Conservation (phyloP, 2,888 invertebrate species). For the Drosophila infuscata region DNA sequence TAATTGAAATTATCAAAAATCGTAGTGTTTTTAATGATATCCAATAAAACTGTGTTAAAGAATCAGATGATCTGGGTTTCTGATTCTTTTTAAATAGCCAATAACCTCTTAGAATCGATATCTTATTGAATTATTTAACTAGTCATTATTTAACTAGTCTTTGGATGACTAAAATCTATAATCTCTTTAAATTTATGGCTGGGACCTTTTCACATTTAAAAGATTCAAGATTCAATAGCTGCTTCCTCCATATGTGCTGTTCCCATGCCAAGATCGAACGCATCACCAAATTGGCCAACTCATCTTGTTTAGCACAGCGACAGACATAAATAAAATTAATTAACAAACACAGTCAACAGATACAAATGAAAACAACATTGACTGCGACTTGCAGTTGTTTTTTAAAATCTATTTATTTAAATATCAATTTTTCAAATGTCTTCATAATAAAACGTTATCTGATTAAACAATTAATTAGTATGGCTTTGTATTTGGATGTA, state of each 20-base stretch:
- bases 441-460: slow-evolving; percentile 74
- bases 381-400: slow-evolving; percentile 48
- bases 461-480: slow-evolving; percentile 76
- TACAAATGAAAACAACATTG: slow-evolving; percentile 15
- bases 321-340: slow-evolving; percentile 67
- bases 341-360: slow-evolving; percentile 47
- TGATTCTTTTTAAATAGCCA: slow-evolving; percentile 16
- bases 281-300: slow-evolving; percentile 67
- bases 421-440: slow-evolving; percentile 75
- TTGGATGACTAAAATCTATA: slow-evolving; percentile 28
- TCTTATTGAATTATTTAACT: slow-evolving; percentile 25
- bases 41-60: background rate
- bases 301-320: slow-evolving; percentile 65
- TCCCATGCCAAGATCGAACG: slow-evolving; percentile 55
- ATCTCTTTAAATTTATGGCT: slow-evolving; percentile 58
- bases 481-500: slow-evolving; percentile 44
- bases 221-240: slow-evolving; percentile 35
- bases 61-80: background rate
- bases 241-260: slow-evolving; percentile 58
- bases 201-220: slow-evolving; percentile 54
- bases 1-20: slow-evolving; percentile 18
- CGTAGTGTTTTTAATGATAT: background rate
- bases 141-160: slow-evolving; percentile 29
- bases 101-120: slow-evolving; percentile 18
- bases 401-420: slow-evolving; percentile 66